A percentile compares a stretch with the other conserved stretches of the same genome.
Conservation (phyloP, 2,113 vertebrate species). For the Dromiciops gliroides region DNA sequence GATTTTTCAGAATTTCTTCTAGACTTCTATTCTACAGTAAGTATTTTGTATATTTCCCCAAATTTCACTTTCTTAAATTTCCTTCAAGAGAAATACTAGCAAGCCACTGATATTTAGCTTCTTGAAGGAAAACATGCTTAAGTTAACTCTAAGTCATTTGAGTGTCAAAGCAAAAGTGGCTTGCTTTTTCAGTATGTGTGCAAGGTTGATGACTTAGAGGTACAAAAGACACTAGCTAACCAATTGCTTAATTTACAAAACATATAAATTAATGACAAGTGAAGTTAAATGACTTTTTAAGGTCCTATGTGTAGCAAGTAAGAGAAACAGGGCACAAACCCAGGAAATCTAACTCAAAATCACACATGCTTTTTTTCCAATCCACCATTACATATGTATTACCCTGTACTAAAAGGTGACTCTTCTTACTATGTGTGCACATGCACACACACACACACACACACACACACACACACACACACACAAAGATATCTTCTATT, state of each 20-base stretch:
- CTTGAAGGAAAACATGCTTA: not conserved
- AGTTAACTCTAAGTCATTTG: not conserved
- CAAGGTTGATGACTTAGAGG: not conserved
- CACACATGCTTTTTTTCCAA: too few species aligned
- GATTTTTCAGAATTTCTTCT: not conserved
- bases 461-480: too few species aligned
- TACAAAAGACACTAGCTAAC: not conserved
- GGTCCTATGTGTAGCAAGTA: too few species aligned
- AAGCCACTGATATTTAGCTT: not conserved
- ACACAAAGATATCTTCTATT: too few species aligned
- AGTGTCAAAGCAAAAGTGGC: not conserved
- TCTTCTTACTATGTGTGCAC: too few species aligned
- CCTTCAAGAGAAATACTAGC: not conserved
- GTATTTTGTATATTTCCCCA: constrained; percentile 7
- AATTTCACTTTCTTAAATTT: not conserved
- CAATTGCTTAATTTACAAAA: not conserved
- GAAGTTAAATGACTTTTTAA: not conserved
- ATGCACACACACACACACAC: too few species aligned
- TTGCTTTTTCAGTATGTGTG: not conserved
- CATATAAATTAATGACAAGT: not conserved
- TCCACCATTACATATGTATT: too few species aligned
- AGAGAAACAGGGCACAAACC: too few species aligned
- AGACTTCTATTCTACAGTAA: not conserved
- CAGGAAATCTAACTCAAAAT: too few species aligned
- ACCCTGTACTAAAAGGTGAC: too few species aligned